These are phyloP conservation scores for Oophaga sylvatica DNA, from an alignment of 2,797 vertebrate genomes.

Conservation along the genomic window DNA sequence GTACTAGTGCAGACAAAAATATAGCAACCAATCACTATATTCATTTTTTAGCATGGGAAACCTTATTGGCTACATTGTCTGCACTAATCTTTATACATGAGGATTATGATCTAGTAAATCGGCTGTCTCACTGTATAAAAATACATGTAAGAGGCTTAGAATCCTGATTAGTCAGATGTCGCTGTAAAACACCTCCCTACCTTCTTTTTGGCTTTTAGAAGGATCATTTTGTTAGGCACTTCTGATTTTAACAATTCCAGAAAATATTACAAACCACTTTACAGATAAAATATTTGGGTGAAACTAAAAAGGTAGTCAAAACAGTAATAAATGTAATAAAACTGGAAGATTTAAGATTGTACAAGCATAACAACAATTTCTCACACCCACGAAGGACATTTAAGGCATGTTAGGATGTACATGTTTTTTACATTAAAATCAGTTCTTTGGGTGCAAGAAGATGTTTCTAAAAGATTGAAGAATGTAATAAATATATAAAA, in stretches of 20 bases:
- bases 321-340: background rate
- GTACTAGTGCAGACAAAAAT: background rate
- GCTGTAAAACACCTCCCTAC: background rate
- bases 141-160: background rate
- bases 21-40: background rate
- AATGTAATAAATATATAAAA: background rate
- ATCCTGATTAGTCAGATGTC: background rate
- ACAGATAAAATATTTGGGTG: background rate
- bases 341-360: slow-evolving; percentile 8
- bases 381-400: background rate
- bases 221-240: slow-evolving; percentile 6
- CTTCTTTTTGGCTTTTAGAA: background rate
- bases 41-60: background rate
- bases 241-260: background rate
- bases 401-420: background rate
- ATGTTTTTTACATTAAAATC: background rate
- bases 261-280: slow-evolving; percentile 2
- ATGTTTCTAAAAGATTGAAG: background rate
- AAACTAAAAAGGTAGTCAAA: background rate
- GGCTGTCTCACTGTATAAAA: background rate
- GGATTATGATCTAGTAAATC: background rate
- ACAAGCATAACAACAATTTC: background rate
- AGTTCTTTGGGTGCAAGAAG: background rate
- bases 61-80: background rate
- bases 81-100: background rate